Conservation (phyloP, 2,797 vertebrate species). For the Lateolabrax maculatus region DNA sequence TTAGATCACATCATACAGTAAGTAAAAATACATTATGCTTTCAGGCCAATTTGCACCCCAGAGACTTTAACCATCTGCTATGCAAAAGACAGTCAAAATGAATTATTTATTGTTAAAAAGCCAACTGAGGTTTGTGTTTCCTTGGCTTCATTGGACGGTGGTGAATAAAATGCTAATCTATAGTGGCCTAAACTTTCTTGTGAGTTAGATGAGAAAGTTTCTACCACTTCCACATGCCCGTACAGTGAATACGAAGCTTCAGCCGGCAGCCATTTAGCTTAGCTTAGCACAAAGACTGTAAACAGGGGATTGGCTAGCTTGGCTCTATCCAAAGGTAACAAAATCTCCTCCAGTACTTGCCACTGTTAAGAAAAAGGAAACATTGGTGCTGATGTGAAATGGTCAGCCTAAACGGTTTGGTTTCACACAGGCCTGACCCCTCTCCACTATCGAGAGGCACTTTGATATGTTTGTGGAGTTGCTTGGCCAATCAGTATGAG, state of each 20-base stretch:
- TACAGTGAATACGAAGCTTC: background rate
- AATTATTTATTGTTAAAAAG: background rate
- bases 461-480: background rate
- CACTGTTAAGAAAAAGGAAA: background rate
- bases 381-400: background rate
- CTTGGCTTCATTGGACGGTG: too few relatives aligned
- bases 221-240: background rate
- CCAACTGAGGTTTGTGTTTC: background rate
- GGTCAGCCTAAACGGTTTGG: background rate
- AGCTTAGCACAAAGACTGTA: background rate
- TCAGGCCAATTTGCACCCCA: background rate
- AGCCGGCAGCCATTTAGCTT: background rate
- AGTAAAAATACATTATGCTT: background rate
- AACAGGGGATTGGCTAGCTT: too few relatives aligned
- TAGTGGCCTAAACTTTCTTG: background rate
- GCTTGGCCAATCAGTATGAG: background rate
- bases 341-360: background rate
- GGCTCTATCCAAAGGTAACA: background rate
- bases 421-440: background rate
- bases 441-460: background rate
- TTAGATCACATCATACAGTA: background rate
- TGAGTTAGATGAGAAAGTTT: background rate
- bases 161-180: background rate
- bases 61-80: background rate
- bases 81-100: background rate